Evolutionary conservation across 2,888 invertebrate species (phyloP), one percentile per base, ranked within the genome.

Genomic region (Lasioglossum zephyrum): DNA sequence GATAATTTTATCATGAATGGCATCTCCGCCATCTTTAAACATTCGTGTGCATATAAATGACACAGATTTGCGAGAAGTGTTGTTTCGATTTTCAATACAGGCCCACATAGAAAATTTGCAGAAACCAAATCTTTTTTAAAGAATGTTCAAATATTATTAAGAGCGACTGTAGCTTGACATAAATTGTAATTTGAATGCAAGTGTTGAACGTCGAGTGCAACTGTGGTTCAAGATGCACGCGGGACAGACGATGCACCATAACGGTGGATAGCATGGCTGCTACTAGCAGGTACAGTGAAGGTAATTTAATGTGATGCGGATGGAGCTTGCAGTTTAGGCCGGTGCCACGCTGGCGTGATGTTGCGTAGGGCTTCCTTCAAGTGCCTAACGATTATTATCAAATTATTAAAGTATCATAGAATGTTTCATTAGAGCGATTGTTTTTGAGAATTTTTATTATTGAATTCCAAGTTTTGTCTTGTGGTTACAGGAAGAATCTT

Each of bases 241-340:
- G 36, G 69, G 69, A 36, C 39, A 69, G n/a, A 22, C 9, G 22
- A 22, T 41, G 22, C 69, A 69, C 69, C 69, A 41, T 69, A 69
- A 69, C 41, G 69, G 39, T 69, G 69, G 69, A 41, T 39, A 39
- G n/a, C 22, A 69, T 11, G 69, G 39, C 13, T 41, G 69, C 41
- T 31, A 36, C 36, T 36, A 66, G 36, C 66, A 66, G 66, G 66
- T 66, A 36, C 22, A 63, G 63, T 63, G 63, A 63, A 63, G 63
- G 63, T 63, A 63, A 63, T 63, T 63, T 63, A 26, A 63, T 63
- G 36, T 8, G 36, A 66, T 8, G 2, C 66, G 18, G 13, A 2
- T 9, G 66, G 9, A 16, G 4, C 4, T 13, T 8, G 26, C 26
- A 26, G 13, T 26, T 13, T 26, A 60, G 57, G 11, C n/a, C n/a